These are phyloP conservation scores for Mobula birostris DNA, from an alignment of 2,113 vertebrate species.

Conservation along the genomic window DNA sequence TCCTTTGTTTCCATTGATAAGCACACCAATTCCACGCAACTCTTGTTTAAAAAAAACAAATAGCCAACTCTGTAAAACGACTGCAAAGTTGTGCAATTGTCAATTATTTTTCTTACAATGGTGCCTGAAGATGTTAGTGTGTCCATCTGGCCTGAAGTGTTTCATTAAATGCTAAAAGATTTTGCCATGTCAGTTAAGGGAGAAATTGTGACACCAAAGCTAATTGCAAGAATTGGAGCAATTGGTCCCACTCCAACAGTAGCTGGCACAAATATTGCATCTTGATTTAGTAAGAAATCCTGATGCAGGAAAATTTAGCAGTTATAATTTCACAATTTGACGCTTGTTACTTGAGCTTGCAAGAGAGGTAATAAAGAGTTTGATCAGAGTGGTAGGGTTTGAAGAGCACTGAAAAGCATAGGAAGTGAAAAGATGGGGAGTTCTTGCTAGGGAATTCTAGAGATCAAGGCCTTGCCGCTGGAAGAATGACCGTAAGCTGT, in stretches of 20 bases:
- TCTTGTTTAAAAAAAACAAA: too few species aligned
- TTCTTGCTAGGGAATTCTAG: neutral
- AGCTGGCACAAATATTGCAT: neutral
- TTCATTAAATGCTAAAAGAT: neutral
- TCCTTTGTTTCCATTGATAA: neutral
- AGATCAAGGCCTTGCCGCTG: neutral
- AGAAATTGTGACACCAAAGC: neutral
- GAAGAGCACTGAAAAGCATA: neutral
- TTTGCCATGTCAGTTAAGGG: neutral
- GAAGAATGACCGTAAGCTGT: neutral
- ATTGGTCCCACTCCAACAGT: neutral
- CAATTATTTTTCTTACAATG: neutral
- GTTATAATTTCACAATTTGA: neutral
- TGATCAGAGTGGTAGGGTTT: neutral
- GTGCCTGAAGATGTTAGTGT: neutral
- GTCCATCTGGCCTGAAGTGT: neutral
- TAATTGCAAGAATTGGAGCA: neutral
- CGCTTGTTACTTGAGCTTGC: neutral
- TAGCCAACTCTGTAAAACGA: neutral
- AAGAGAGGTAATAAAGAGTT: too few species aligned
- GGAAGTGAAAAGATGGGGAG: neutral
- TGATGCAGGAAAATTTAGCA: neutral
- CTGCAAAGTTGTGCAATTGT: neutral
- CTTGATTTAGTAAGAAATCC: neutral
- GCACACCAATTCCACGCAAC: neutral